Evolutionary conservation across 1,140 invertebrate genomes (phyloP), one percentile per base, ranked within the genome.

Genomic region (Drosophila dunni): DNA sequence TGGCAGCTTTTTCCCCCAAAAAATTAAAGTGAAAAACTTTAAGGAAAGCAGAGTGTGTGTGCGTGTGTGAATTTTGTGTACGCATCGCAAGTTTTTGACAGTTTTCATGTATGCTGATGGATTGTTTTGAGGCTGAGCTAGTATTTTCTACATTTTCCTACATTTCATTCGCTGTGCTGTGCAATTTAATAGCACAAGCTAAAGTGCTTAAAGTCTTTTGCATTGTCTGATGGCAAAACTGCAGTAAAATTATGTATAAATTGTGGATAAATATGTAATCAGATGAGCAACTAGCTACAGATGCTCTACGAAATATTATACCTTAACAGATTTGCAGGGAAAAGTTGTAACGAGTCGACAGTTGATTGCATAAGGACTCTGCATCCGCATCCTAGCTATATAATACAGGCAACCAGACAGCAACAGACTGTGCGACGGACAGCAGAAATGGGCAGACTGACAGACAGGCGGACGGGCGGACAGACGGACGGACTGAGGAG

Each of bases 241-340:
- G 57, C 74, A 70, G 45, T 42, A 73, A 69, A 79, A 83, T 88
- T 79, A 88, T 88, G 79, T 80, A 89, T 83, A 89, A 88, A 88
- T 88, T 88, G 84, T 75, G 56, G 69, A 80, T 89, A 89, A 88
- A 89, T 89, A 78, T 83, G 84, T 88, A 83, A 88, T 88, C 84
- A 89, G 84, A 70, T 78, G 70, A 84, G 64, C 80, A 79, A 80
- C 77, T 78, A 78, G 45, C 77, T 80, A 70, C 74, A 84, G 84
- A 67, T 88, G 83, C 58, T 79, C 62, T 81, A 78, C 56, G 66
- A 68, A 72, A 79, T 75, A 62, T 79, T 72, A 72, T 67, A 53
- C 67, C 68, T 72, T 76, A 76, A 77, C 75, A 69, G 57, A 79
- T 78, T 83, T 79, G 78, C 81, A 70, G 58, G 62, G 50, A 81